Percentiles rank a stretch among this genome's conserved stretches.
phyloP scores from a whole-genome alignment of 2,888 invertebrate species.

The Vanessa cardui region DNA sequence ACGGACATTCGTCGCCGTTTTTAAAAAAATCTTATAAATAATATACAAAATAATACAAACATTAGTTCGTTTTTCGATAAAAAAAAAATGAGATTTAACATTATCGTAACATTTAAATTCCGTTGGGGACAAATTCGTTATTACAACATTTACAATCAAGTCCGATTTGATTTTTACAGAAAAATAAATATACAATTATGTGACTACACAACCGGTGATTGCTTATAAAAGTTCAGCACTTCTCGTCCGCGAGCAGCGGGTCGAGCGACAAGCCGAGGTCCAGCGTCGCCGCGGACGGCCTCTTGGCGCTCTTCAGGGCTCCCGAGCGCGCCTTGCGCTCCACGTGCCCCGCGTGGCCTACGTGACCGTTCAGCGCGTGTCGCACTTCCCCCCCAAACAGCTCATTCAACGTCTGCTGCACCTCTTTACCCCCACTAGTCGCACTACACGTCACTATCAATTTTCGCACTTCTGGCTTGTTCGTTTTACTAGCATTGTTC shows the following conservation, averaged over 20 bases:
- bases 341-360: slow-evolving; percentile 46
- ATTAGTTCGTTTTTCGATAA: slow-evolving; percentile 68
- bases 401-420: slow-evolving; percentile 63
- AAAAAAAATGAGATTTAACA: slow-evolving; percentile 70
- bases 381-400: slow-evolving; percentile 60
- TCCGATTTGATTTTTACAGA: slow-evolving; percentile 71
- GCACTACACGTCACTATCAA: slow-evolving; percentile 77
- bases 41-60: slow-evolving; percentile 83
- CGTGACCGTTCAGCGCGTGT: slow-evolving; percentile 63
- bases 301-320: slow-evolving; percentile 56
- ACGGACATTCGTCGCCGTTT: slow-evolving; percentile 60
- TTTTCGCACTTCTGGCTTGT: slow-evolving; percentile 77
- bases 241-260: slow-evolving; percentile 77
- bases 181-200: slow-evolving; percentile 79
- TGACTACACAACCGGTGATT: slow-evolving; percentile 75
- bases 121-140: slow-evolving; percentile 67
- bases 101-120: slow-evolving; percentile 68
- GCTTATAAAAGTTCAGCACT: slow-evolving; percentile 68
- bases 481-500: slow-evolving; percentile 69
- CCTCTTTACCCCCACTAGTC: slow-evolving; percentile 49
- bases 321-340: slow-evolving; percentile 45
- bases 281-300: slow-evolving; percentile 58
- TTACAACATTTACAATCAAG: slow-evolving; percentile 67
- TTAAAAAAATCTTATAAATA: slow-evolving; percentile 77
- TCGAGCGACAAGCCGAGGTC: slow-evolving; percentile 75